These are phyloP conservation scores for Drosophila neocordata DNA, from an alignment of 1,140 invertebrate genomes.

Conservation along the genomic window DNA sequence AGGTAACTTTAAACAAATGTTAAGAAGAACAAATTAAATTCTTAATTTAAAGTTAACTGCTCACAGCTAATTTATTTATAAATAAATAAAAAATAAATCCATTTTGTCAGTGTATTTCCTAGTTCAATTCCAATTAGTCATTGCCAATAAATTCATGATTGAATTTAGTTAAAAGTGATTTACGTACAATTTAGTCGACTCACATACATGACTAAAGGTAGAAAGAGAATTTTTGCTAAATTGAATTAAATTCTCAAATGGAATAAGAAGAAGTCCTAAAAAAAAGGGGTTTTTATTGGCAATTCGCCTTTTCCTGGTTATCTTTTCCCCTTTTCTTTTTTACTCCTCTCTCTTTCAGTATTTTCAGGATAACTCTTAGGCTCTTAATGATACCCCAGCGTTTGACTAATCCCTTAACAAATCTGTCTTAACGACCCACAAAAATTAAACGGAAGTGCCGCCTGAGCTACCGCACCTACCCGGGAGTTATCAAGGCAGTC, in stretches of 20 bases:
- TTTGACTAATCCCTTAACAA: slow-evolving; percentile 69
- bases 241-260: not conserved
- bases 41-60: too few species aligned
- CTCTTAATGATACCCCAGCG: slow-evolving; percentile 62
- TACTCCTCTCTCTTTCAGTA: not conserved
- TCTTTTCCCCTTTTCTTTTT: too few species aligned
- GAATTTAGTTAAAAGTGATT: not conserved
- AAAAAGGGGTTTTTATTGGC: not conserved
- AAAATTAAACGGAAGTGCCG: slow-evolving; percentile 62
- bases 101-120: not conserved
- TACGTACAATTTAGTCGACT: not conserved
- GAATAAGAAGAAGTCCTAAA: not conserved
- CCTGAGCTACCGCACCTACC: not conserved
- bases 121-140: not conserved
- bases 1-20: too few species aligned
- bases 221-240: not conserved
- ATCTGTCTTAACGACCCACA: slow-evolving; percentile 61
- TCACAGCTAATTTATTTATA: too few species aligned
- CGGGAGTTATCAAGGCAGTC: not conserved
- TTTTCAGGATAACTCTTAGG: slow-evolving; percentile 34
- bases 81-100: too few species aligned
- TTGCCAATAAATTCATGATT: not conserved
- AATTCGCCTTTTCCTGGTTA: too few species aligned
- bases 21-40: too few species aligned
- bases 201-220: not conserved